Percentiles rank a stretch among this genome's conserved stretches.
Conservation (phyloP, 2,888 invertebrate species). For the Germaria angustata region DNA sequence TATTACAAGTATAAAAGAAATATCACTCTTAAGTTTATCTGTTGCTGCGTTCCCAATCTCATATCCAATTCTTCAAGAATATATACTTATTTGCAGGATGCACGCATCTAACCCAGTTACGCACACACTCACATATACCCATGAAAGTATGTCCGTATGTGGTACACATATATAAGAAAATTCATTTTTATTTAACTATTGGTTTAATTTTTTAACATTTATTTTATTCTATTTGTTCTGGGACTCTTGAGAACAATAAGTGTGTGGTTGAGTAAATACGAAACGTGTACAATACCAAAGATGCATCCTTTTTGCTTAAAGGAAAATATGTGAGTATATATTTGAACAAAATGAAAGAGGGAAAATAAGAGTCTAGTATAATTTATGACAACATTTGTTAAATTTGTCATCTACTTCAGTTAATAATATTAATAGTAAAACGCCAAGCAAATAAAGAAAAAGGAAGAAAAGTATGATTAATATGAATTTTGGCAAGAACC, state of each 20-base stretch:
- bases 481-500: neutral
- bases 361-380: conserved; percentile 17
- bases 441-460: conserved; percentile 4
- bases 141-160: neutral
- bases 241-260: neutral
- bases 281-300: conserved; percentile 34
- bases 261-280: conserved; percentile 15
- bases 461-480: conserved; percentile 9
- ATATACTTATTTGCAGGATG: neutral
- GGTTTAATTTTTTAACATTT: conserved; percentile 7
- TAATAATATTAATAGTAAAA: conserved; percentile 43
- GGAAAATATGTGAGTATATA: neutral
- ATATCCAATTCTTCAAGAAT: neutral
- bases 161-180: neutral
- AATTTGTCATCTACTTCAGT: conserved; percentile 63
- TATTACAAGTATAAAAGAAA: neutral
- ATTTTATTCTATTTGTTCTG: conserved; percentile 6
- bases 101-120: neutral
- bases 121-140: neutral
- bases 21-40: conserved; percentile 32
- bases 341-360: neutral
- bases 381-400: conserved; percentile 62
- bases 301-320: neutral
- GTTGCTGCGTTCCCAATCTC: neutral
- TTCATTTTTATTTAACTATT: neutral